Percentiles rank a stretch among this genome's conserved stretches.
These are phyloP conservation scores for Pimephales promelas DNA, from an alignment of 2,113 vertebrate genomes.

Conservation along the genomic window DNA sequence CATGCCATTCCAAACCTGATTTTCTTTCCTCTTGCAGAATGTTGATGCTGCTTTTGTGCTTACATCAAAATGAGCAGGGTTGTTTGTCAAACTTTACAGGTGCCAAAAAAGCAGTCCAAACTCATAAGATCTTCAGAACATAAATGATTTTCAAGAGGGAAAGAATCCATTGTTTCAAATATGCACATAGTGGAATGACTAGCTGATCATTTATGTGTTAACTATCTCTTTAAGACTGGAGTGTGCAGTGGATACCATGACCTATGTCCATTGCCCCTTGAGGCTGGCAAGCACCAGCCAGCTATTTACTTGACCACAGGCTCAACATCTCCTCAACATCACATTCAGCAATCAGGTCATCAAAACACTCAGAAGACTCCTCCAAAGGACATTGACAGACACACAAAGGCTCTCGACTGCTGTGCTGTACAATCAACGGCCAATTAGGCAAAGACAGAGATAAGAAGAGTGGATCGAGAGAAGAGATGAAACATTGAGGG, in stretches of 20 bases:
- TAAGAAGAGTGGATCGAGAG: not conserved
- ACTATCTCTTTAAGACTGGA: not conserved
- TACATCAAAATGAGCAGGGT: not conserved
- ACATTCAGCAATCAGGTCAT: not conserved
- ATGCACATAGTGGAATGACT: too few species aligned
- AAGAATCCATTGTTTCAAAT: too few species aligned
- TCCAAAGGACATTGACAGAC: constrained; percentile 16
- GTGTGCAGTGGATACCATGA: not conserved
- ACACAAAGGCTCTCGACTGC: constrained; percentile 38
- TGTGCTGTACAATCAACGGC: constrained; percentile 63
- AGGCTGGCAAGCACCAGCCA: constrained; percentile 24
- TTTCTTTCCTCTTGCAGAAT: not conserved
- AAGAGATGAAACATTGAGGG: constrained; percentile 25
- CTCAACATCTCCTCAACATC: not conserved
- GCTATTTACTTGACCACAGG: constrained; percentile 10
- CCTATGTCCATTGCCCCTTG: constrained; percentile 2
- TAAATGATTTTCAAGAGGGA: too few species aligned
- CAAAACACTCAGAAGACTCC: not conserved
- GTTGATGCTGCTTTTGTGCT: not conserved
- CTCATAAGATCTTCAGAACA: too few species aligned
- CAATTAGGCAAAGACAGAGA: constrained; percentile 55
- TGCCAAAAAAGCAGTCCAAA: not conserved
- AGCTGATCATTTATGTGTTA: not conserved
- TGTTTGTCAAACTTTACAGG: not conserved
- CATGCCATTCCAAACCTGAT: not conserved